These are phyloP conservation scores for Orthosia cruda DNA, from an alignment of 2,888 invertebrate species.

Conservation along the genomic window DNA sequence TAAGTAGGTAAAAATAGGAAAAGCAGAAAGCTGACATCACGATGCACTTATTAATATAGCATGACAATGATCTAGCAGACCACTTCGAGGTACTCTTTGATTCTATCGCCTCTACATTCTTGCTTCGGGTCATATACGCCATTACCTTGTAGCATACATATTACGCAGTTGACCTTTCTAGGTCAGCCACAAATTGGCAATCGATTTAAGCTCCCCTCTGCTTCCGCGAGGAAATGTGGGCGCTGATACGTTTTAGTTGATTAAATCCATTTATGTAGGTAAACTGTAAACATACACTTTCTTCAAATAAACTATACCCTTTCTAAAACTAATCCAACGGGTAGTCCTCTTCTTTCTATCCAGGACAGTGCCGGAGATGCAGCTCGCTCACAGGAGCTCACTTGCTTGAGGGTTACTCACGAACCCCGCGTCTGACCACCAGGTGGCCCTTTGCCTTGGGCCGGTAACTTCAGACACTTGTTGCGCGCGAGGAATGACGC, in stretches of 20 bases:
- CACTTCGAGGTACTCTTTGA: not conserved
- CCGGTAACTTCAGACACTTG: no score
- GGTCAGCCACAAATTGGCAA: slow-evolving; percentile 22
- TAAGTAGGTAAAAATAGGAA: no score
- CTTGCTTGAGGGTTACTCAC: no score
- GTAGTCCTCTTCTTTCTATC: no score
- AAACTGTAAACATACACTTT: not conserved
- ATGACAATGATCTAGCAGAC: not conserved
- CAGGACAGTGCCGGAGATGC: no score
- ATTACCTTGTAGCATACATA: not conserved
- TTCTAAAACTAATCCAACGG: no score
- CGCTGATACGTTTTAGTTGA: slow-evolving; percentile 16
- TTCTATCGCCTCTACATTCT: not conserved
- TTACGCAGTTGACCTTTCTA: slow-evolving; percentile 20
- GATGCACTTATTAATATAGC: not conserved
- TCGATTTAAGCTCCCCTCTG: slow-evolving; percentile 24
- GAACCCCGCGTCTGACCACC: no score
- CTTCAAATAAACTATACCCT: not conserved
- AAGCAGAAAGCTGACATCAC: not conserved
- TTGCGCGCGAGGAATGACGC: no score
- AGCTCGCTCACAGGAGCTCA: no score
- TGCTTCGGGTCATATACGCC: not conserved
- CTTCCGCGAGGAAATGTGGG: not conserved
- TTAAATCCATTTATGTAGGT: not conserved
- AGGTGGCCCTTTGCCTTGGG: no score